Percentiles rank a stretch among this genome's conserved stretches.
Evolutionary conservation across 2,113 vertebrate genomes (phyloP).

Genomic region (Myiagra hebetior): DNA sequence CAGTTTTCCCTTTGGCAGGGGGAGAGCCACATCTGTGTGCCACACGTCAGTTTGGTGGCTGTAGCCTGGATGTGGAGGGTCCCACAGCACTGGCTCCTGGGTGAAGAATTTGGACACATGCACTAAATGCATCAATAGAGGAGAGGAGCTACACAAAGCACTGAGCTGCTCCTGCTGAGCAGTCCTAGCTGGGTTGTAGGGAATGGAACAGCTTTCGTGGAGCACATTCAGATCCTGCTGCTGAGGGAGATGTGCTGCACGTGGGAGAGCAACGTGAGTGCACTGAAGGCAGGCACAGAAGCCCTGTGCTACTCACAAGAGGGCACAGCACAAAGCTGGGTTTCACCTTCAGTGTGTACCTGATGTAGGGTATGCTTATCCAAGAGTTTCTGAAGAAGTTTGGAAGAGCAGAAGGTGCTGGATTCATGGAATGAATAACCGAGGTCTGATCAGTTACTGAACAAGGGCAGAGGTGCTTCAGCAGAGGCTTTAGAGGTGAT

Average conservation of each 20-base stretch:
- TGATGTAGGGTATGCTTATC: background rate
- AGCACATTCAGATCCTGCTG: background rate
- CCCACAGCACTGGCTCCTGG: background rate
- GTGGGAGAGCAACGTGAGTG: accelerated
- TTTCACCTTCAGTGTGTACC: background rate
- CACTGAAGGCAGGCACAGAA: background rate
- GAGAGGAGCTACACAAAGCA: background rate
- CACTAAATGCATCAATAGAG: background rate
- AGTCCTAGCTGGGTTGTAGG: background rate
- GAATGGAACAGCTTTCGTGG: background rate
- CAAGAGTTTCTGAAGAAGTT: background rate
- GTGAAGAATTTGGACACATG: background rate
- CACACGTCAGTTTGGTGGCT: background rate
- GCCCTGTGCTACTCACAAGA: background rate
- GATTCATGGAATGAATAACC: background rate
- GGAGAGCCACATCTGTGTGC: background rate
- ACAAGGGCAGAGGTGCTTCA: background rate
- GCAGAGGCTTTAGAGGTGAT: background rate
- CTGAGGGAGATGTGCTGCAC: background rate
- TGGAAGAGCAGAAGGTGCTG: background rate
- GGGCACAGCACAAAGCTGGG: background rate
- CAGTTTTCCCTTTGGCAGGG: background rate
- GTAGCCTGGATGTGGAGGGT: background rate
- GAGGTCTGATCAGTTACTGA: background rate
- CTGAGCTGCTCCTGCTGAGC: background rate